Base-by-base conservation (phyloP, 2,797 vertebrate species). In the Spinibarbus caldwelli region DNA sequence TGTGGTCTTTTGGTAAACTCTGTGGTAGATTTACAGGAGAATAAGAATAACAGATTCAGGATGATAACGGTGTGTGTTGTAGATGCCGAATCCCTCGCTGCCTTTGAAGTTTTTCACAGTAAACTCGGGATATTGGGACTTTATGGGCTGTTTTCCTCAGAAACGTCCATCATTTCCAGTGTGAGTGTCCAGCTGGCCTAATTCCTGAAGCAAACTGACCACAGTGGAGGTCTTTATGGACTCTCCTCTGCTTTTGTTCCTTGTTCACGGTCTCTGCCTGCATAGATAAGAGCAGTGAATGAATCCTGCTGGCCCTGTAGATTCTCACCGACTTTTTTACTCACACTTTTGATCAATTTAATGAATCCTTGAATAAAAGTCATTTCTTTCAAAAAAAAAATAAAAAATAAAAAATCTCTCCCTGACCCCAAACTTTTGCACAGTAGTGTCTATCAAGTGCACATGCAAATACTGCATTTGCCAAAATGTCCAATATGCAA, bases 241-340 rank as follows among this genome's bases (percentile, higher is more conserved):
- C 26, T 54, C 34, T 81, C 34, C 31, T 29, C 45, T 52, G 34
- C 23, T 81, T 54, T 47, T 81, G 47, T 81, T 70, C n/a, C 66
- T 70, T 7, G 12, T 54, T 19, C 47, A 38, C 17, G 47, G 4
- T 36, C 64, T 52, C 66, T 38, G 45, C 31, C 78, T 80, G 64
- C 64, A 80, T 68, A n/a, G 43, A 67, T 52, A 67, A 52, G 79
- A 38, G 23, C n/a, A 29, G 38, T 23, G 12, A 29, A 57, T n/a
- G 68, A 5, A 41, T 72, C 54, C 54, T 78, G 14, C 49, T 23
- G 52, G 36, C 52, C 26, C 17, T 23, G 68, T 6, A n/a, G 59
- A 66, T 66, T 66, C 34, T 54, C 31, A 7, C 12, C 36, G 8
- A 19, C 47, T 26, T 54, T 54, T 68, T 68, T 68, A 38, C 34